These are phyloP conservation scores for Eulithis prunata DNA, from an alignment of 2,888 invertebrate genomes.

Conservation along the genomic window DNA sequence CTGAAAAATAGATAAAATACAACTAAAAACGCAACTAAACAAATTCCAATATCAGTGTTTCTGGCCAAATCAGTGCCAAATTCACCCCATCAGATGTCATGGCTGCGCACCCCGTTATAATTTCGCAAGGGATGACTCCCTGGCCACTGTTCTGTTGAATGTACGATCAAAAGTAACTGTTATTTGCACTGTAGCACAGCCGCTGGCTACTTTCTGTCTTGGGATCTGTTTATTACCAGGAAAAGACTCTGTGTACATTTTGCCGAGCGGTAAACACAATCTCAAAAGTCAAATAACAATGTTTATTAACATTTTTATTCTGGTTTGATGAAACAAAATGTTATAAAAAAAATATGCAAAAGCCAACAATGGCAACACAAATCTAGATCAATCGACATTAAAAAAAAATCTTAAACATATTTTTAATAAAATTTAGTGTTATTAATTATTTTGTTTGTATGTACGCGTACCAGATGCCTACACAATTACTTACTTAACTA, in stretches of 20 bases:
- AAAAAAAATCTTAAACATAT: too few relatives aligned
- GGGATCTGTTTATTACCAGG: constrained; percentile 35
- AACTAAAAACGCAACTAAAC: constrained; percentile 20
- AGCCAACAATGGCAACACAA: too few relatives aligned
- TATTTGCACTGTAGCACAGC: constrained; percentile 25
- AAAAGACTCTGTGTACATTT: constrained; percentile 23
- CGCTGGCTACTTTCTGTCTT: constrained; percentile 35
- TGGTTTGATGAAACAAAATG: neutral
- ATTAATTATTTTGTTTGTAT: too few relatives aligned
- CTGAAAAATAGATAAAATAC: neutral
- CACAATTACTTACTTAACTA: too few relatives aligned
- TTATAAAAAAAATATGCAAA: neutral
- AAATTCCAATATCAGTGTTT: constrained; percentile 29
- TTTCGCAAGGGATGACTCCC: constrained; percentile 30
- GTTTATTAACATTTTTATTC: constrained; percentile 9
- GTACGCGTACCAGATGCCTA: too few relatives aligned
- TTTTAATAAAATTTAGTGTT: too few relatives aligned
- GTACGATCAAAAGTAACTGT: constrained; percentile 19
- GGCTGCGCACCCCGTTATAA: constrained; percentile 34
- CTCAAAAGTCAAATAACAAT: constrained; percentile 26
- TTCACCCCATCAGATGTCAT: constrained; percentile 33
- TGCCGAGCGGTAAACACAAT: constrained; percentile 25
- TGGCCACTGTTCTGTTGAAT: constrained; percentile 21
- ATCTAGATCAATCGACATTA: too few relatives aligned
- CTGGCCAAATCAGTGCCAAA: constrained; percentile 30